Evolutionary conservation across 2,888 invertebrate species (phyloP).

Genomic region (Nebria salina): DNA sequence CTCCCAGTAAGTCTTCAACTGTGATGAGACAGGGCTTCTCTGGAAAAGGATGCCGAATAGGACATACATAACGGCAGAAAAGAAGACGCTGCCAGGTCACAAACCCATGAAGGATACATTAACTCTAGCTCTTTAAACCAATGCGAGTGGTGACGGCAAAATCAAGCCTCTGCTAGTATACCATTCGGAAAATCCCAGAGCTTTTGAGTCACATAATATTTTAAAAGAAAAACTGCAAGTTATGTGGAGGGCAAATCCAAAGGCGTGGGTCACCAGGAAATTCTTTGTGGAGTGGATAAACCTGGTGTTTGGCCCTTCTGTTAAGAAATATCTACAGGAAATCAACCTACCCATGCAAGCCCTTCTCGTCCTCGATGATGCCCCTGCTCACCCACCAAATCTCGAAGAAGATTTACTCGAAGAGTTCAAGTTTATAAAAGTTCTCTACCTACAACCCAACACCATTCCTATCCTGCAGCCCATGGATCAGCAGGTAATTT

Average conservation of each 20-base stretch:
- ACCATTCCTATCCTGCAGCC: slow-evolving; percentile 54
- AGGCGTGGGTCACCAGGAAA: slow-evolving; percentile 44
- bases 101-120: slow-evolving; percentile 53
- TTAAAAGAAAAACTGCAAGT: slow-evolving; percentile 44
- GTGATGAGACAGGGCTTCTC: slow-evolving; percentile 50
- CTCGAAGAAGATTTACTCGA: slow-evolving; percentile 49
- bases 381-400: slow-evolving; percentile 42
- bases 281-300: slow-evolving; percentile 48
- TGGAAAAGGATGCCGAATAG: slow-evolving; percentile 51
- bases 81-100: slow-evolving; percentile 53
- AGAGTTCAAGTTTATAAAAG: slow-evolving; percentile 49
- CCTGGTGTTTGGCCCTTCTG: slow-evolving; percentile 51
- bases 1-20: slow-evolving; percentile 51
- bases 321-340: slow-evolving; percentile 53
- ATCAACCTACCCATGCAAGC: slow-evolving; percentile 52
- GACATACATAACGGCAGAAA: slow-evolving; percentile 51
- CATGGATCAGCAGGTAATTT: slow-evolving; percentile 51
- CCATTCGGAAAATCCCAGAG: slow-evolving; percentile 51
- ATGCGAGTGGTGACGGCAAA: slow-evolving; percentile 53
- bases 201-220: slow-evolving; percentile 41
- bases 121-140: slow-evolving; percentile 51
- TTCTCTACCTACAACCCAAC: slow-evolving; percentile 50
- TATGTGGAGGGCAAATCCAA: slow-evolving; percentile 48
- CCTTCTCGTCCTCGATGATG: slow-evolving; percentile 54
- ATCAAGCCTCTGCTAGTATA: slow-evolving; percentile 53